These are phyloP conservation scores for Papilio dardanus DNA, from an alignment of 1,140 invertebrate genomes.

Conservation along the genomic window DNA sequence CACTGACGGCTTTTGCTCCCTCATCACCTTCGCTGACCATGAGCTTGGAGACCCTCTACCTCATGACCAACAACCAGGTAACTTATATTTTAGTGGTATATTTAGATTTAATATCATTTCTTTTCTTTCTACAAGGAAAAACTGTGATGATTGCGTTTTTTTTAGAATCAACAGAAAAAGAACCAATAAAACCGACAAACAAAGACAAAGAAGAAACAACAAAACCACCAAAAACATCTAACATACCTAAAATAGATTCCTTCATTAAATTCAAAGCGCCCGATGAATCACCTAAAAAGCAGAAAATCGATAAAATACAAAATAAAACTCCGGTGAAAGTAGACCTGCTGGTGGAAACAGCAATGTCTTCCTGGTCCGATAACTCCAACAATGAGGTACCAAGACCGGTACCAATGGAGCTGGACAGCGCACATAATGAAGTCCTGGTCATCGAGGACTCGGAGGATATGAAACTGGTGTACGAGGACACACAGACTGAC, in stretches of 20 bases:
- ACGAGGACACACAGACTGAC: slow-evolving; percentile 80
- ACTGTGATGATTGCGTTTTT: slow-evolving; percentile 37
- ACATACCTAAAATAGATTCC: slow-evolving; percentile 63
- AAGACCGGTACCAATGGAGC: slow-evolving; percentile 62
- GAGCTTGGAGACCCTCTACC: slow-evolving; percentile 92
- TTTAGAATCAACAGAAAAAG: slow-evolving; percentile 67
- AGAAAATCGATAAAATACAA: slow-evolving; percentile 49
- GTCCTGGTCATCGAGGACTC: slow-evolving; percentile 78
- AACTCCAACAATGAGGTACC: slow-evolving; percentile 70
- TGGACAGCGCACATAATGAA: slow-evolving; percentile 46
- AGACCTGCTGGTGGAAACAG: slow-evolving; percentile 80
- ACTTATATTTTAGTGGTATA: neutral
- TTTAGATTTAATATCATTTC: too few species aligned
- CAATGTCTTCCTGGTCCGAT: slow-evolving; percentile 83
- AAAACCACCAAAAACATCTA: slow-evolving; percentile 54
- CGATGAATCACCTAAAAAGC: slow-evolving; percentile 66
- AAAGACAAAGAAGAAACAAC: slow-evolving; percentile 48
- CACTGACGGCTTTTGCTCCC: slow-evolving; percentile 97
- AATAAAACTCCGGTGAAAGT: slow-evolving; percentile 70
- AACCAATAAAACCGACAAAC: slow-evolving; percentile 52
- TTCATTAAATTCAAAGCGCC: slow-evolving; percentile 76
- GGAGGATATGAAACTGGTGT: slow-evolving; percentile 87
- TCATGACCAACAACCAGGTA: slow-evolving; percentile 28
- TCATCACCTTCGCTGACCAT: slow-evolving; percentile 91
- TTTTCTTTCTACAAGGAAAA: too few species aligned